Base-by-base conservation (phyloP, 2,797 vertebrate species). In the Huso huso region DNA sequence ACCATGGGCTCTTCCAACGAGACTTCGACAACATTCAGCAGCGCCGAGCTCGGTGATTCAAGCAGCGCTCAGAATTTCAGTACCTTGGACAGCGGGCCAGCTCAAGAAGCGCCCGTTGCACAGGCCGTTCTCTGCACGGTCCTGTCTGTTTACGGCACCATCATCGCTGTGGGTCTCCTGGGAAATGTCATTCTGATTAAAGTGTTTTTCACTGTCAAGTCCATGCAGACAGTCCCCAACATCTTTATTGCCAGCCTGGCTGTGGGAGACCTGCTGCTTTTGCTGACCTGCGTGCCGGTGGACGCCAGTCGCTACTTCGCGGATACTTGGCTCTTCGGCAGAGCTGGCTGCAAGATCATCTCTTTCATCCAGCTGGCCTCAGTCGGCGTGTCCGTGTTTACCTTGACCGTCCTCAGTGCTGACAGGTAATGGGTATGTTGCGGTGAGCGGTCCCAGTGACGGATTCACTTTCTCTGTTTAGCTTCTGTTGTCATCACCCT, bases 161-260 rank as follows among this genome's bases (percentile, higher is more conserved):
- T 90, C 69, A 88, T 91, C 81, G 85, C 87, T 7, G 85, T 90
- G 70, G 89, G 89, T 75, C 82, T 91, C 76, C 82, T 90, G 66
- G 89, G 89, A 81, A 91, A 91, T 75, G 76, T 77, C 69, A 81
- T 87, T 71, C 89, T 91, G 72, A 88, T 91, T 75, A 89, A 89
- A 87, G 86, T 90, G 65, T 89, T 91, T 77, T 89, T 90, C 81
- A 89, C 90, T 79, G 86, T 86, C 51, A 90, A 89, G 76, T 84
- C 88, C n/a, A 90, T 91, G 89, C 88, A 90, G 79, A 90, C 88
- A 0, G 87, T 90, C 72, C 89, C 88, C 48, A 91, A 91, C 74
- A 88, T 90, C 78, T 90, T 91, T 76, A 91, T 91, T 75, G 88
- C 89, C 72, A 91, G 89, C 74, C 74, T 91, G 74, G 89, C 89